These are phyloP conservation scores for Leptoclinus maculatus DNA, from an alignment of 2,797 vertebrate genomes.

Conservation along the genomic window DNA sequence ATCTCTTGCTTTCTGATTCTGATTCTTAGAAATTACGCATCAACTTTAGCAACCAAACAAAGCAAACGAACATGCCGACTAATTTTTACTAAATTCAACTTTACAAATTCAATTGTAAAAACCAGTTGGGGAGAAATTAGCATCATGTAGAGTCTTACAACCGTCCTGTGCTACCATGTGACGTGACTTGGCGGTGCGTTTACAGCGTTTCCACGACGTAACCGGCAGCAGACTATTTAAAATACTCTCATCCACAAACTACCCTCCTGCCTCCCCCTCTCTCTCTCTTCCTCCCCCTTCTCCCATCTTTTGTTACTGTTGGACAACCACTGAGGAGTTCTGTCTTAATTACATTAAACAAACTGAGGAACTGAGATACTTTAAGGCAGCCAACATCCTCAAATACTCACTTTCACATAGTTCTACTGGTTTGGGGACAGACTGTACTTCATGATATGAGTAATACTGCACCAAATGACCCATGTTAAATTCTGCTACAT, in stretches of 20 bases:
- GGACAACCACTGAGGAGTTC: slow-evolving; percentile 24
- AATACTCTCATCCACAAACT: not conserved
- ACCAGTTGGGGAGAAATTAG: no score
- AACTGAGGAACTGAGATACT: slow-evolving; percentile 34
- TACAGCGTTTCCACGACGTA: no score
- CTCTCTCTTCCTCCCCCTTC: not conserved
- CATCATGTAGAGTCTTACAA: no score
- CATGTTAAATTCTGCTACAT: slow-evolving; percentile 42
- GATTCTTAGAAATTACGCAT: not conserved
- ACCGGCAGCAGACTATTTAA: no score
- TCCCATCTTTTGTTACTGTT: slow-evolving; percentile 33
- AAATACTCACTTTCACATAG: slow-evolving; percentile 31
- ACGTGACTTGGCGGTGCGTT: no score
- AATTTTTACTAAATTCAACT: no score
- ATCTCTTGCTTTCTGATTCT: not conserved
- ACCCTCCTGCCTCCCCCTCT: not conserved
- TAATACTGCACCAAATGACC: slow-evolving; percentile 36
- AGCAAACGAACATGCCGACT: no score
- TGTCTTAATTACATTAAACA: slow-evolving; percentile 59
- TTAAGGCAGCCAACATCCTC: slow-evolving; percentile 39
- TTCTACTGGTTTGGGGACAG: slow-evolving; percentile 8
- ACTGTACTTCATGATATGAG: slow-evolving; percentile 11
- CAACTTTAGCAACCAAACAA: no score
- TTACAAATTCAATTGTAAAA: no score
- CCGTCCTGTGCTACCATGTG: no score